A percentile compares a stretch with the other conserved stretches of the same genome.
phyloP scores from a whole-genome alignment of 1,140 invertebrate genomes.

The Brachionus paranguensis region DNA sequence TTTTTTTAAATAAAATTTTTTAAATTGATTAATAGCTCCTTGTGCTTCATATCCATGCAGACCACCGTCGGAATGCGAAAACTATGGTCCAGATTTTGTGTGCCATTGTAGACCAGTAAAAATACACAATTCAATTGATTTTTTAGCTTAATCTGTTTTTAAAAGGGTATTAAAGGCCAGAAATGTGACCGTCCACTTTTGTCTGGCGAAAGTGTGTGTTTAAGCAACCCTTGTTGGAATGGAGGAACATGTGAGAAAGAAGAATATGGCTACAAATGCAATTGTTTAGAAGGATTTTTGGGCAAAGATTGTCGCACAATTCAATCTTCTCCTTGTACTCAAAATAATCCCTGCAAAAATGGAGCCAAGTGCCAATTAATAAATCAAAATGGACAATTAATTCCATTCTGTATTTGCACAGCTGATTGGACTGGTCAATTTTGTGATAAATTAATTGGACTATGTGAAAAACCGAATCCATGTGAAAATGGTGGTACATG shows the following conservation, averaged over 20 bases:
- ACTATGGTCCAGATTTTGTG: neutral
- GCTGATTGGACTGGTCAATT: slow-evolving; percentile 6
- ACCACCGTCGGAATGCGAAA: slow-evolving; percentile 36
- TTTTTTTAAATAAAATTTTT: neutral
- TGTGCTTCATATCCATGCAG: slow-evolving; percentile 9
- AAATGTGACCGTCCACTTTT: slow-evolving; percentile 16
- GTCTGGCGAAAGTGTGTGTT: slow-evolving; percentile 9
- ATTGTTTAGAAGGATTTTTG: neutral
- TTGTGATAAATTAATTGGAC: neutral
- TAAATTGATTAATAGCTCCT: neutral
- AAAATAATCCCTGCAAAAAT: slow-evolving; percentile 7
- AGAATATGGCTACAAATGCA: neutral
- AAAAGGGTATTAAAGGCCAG: slow-evolving; percentile 32
- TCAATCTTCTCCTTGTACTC: neutral
- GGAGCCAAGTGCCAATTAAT: neutral
- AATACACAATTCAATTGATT: neutral
- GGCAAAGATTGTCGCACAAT: slow-evolving; percentile 24
- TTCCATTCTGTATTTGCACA: neutral
- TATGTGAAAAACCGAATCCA: neutral
- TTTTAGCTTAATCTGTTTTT: neutral
- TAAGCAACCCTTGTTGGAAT: slow-evolving; percentile 28
- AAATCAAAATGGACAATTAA: neutral
- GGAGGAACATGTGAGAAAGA: slow-evolving; percentile 13
- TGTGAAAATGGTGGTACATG: slow-evolving; percentile 14
- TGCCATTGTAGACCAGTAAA: slow-evolving; percentile 29